Base-by-base conservation (phyloP, 2,888 invertebrate species). In the Boloria euphrosyne region DNA sequence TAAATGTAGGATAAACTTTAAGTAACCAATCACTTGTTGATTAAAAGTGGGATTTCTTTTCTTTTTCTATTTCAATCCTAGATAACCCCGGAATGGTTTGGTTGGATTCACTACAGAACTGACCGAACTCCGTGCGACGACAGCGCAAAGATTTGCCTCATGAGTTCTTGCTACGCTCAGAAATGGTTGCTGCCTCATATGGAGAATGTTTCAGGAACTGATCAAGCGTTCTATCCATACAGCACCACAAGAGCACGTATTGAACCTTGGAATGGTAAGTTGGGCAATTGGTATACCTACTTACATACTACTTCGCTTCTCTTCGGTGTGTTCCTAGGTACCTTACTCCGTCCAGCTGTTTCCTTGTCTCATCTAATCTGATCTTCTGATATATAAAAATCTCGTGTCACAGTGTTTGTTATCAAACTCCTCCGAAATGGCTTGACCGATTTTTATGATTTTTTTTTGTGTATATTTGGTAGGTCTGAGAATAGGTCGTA, bases 71-170 rank as follows among this genome's bases (percentile, higher is more conserved):
- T 17, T 52, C 27, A 14, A 7, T 31, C 31, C 7, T 96, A 98
- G 94, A 94, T 99, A 53, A 96, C 98, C 0, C 94, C 98, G 0
- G 98, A 99, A 83, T 99, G 99, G 99, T 98, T 84, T 82, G 97
- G 98, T 43, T 99, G 99, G 99, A 92, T 99, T 78, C 99, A 99
- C 86, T 97, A 99, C 87, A 98, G 98, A 86, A 94, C 94, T 0
- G 93, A 93, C 69, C 74, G 74, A 1, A 69, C 85, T 1, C 91
- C 90, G 1, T 70, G 69, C 57, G 80, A 86, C 54, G 88, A 91
- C 70, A 69, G 71, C 53, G 86, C 86, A 17, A 90, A 90, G 76
- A 72, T 75, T 47, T 65, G 68, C 16, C 70, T 90, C 0, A 74
- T 73, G 57, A 76, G 78, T 67, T 82, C 83, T 67, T 65, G 70